Evolutionary conservation across 2,797 vertebrate genomes (phyloP), one percentile per base, ranked within the genome.

Genomic region (Alexandromys oeconomus): DNA sequence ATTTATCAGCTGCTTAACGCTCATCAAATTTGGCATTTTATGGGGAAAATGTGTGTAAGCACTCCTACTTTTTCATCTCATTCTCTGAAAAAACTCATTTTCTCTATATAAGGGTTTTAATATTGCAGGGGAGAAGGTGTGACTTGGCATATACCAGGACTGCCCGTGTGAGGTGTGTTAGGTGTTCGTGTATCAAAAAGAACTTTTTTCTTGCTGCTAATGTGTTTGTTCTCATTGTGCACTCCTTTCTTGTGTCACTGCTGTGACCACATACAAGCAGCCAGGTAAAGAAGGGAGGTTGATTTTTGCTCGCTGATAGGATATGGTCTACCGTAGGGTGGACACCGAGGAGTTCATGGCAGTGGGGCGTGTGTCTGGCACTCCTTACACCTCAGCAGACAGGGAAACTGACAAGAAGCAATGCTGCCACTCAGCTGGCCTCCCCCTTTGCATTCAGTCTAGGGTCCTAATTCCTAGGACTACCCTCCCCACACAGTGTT

Each of bases 11-110:
- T 79, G 86, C 90, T 98, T 98, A 98, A 95, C 29, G 93, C 95
- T 97, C 96, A 97, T 97, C 96, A 98, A 96, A 97, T 97, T 43
- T 96, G 95, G 43, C 79, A 97, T 98, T 98, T 98, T 97, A 95
- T 92, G 71, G 95, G 89, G 95, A 94, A 96, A 82, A 0, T 0
- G n/a, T 90, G 87, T 93, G 51, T 71, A 96, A 92, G 82, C 29
- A 90, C 61, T 94, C 73, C 86, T 19, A 59, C 88, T 96, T 96
- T 96, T 76, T 9, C 19, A 69, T 82, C 48, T 69, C 91, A 77
- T 4, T 91, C 15, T 89, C 96, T 96, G 7, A 76, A 80, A 37
- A 25, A 54, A 15, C 13, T 79, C 54, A 61, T 73, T 91, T 31
- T 96, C 92, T 89, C 43, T 37, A 77, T 14, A 21, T 6, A 40